Base-by-base conservation (phyloP, 2,113 vertebrate genomes). In the Seriola quinqueradiata region DNA sequence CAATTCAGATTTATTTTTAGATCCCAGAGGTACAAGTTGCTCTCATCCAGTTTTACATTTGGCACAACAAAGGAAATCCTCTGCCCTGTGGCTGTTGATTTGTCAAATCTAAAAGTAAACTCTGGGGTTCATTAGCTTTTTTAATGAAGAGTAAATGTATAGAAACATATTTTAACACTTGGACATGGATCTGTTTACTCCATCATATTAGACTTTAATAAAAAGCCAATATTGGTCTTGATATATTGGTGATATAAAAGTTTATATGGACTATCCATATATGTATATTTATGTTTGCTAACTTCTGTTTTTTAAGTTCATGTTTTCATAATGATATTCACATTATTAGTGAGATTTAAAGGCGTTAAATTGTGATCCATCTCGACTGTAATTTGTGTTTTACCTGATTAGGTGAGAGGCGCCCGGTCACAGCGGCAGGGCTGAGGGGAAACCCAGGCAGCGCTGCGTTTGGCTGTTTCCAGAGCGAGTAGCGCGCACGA, bases 381-480 rank as follows among this genome's bases (percentile, higher is more conserved):
- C n/a, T 48, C 40, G 21, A 19, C 32, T 23, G 28, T 44, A 25
- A 12, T 11, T 58, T 0, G 17, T 16, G 14, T 25, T 57, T 25
- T 28, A 36, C 48, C 58, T 64, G 44, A 38, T 21, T 59, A 50
- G 67, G 59, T 76, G 69, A 65, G 65, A 48, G 13, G 28, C 59
- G 40, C 40, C 40, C 34, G 34, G 34, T 6, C 34, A 6, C 4
- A 5, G 34, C 6, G 25, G 0, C 16, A 3, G 34, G 13, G 57
- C 8, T 4, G 59, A 1, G 46, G 76, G 52, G 54, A 71, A 82
- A 40, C 46, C 64, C 76, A 10, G 32, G 17, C 65, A 57, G 54
- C 57, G 68, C 58, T 46, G 59, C 58, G 2, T 75, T 67, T 23
- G 48, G 34, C 44, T 70, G 63, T 55, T 40, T 75, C 28, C 65